Evolutionary conservation across 1,140 invertebrate genomes (phyloP), one percentile per base, ranked within the genome.

Genomic region (Trichoplusia ni): DNA sequence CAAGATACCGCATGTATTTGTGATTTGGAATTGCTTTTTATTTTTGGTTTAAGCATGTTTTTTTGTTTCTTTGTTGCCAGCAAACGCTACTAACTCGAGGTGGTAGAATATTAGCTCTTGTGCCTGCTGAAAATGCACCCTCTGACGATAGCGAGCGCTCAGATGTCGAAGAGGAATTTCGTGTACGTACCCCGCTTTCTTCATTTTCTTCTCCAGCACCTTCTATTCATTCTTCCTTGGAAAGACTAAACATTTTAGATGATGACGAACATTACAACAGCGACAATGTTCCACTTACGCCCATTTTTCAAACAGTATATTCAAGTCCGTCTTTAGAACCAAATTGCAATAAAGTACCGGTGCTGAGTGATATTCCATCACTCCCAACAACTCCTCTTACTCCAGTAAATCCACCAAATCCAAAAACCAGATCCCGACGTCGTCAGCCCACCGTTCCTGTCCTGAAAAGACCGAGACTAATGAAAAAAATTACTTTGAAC

Each of bases 71-170:
- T 40, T 23, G 23, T 3, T 3, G 25, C 25, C 62, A 69, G 54
- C 46, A 69, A 42, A 56, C 23, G 44, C 67, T 64, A 53, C 29
- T 44, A 69, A 60, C 54, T 38, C 61, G 56, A 11, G 60, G 61
- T 69, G 61, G 67, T 64, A 64, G 58, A 69, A 69, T 64, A 35
- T 64, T 64, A 64, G 54, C 67, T 40, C 47, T 69, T 35, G 40
- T 69, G 35, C 67, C 61, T 69, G 40, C 54, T 69, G 25, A 64
- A 54, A 69, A 64, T 59, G 61, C 67, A 59, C 60, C 47, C 47
- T 69, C 67, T 69, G 67, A 69, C 19, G 60, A 64, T 69, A 53
- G 67, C 42, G 51, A 63, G 18, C 38, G 11, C 18, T 68, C 65
- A 16, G 58, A 42, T 38, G n/a, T 58, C 21, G 31, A 67, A 51